These are phyloP conservation scores for Drosophila ustulata DNA, from an alignment of 2,888 invertebrate genomes.

Conservation along the genomic window DNA sequence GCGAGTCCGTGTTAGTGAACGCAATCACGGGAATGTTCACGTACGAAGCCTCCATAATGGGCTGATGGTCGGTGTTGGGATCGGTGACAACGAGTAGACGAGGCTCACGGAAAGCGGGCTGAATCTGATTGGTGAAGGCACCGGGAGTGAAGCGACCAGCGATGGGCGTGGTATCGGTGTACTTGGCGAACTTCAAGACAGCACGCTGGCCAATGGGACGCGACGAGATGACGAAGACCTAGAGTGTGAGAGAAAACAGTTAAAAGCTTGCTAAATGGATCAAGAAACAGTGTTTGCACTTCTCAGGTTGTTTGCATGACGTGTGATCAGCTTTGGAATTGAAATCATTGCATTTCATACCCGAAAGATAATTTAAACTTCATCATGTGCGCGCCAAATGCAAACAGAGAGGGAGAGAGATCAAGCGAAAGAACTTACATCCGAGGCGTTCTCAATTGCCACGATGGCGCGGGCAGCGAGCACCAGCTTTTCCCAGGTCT, in stretches of 20 bases:
- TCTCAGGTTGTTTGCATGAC: conserved; percentile 14
- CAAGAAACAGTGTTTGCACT: too few species aligned
- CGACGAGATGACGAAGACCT: conserved; percentile 96
- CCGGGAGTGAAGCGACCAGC: conserved; percentile 99
- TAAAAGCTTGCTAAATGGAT: too few species aligned
- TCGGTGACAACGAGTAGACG: conserved; percentile 98
- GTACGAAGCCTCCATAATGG: conserved; percentile 99
- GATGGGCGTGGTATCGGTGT: conserved; percentile 99
- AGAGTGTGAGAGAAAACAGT: neutral
- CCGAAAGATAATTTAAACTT: conserved; percentile 85
- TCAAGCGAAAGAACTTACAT: conserved; percentile 87
- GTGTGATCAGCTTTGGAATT: conserved; percentile 66
- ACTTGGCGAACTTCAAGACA: conserved; percentile 98
- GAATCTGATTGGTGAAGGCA: conserved; percentile 98
- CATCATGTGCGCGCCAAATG: conserved; percentile 77
- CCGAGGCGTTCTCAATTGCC: conserved; percentile 98
- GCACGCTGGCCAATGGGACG: conserved; percentile 98
- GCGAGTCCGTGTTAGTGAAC: conserved; percentile 98
- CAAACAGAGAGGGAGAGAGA: neutral
- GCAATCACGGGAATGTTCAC: conserved; percentile 99
- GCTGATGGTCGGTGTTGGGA: conserved; percentile 97
- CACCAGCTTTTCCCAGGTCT: conserved; percentile 99
- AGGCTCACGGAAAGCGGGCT: conserved; percentile 99
- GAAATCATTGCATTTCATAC: conserved; percentile 85
- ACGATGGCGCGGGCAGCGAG: conserved; percentile 99